Evolutionary conservation across 1,140 invertebrate genomes (phyloP), one percentile per base, ranked within the genome.

Genomic region (Diplogasteroides magnus): DNA sequence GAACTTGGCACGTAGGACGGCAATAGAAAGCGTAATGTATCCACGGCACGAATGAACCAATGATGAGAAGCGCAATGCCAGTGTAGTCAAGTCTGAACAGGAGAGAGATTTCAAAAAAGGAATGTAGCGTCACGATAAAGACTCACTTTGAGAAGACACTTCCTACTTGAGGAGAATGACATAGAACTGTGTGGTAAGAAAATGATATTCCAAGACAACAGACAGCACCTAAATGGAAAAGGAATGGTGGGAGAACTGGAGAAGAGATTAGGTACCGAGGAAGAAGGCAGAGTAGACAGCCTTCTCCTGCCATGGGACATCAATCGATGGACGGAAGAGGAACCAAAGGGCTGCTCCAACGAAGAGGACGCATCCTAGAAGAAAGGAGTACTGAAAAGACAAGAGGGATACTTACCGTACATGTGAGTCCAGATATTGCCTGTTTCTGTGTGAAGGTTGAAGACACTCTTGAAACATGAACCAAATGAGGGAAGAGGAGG

Each of bases 11-110:
- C n/a, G n/a, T n/a, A n/a, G 64, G 63, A 27, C 85, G 83, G 85
- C 96, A 98, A 85, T 99, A 98, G 85, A 99, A 99, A 77, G 94
- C 94, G 84, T 98, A 98, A 84, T 98, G 98, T 11, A 99, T 87
- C 94, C 95, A 98, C 55, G 96, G 96, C 78, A 99, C 93, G 87
- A 98, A 98, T 69, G 94, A 97, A 29, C 94, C 95, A 89, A 97
- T 95, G 69, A 97, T 98, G 31, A 98, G 87, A 78, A 98, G 86
- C 11, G 94, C 92, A 82, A 99, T 99, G 56, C 96, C 96, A 86
- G 94, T 97, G 83, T 99, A 98, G 85, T 98, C 96, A 78, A 99
- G 85, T 83, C 90, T 91, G 80, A 57, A 86, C 59, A 31, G 1
- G 14, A 14, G 57, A 23, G 1, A 28, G 19, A 32, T 28, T 23